Evolutionary conservation across 2,113 vertebrate genomes (phyloP), one percentile per base, ranked within the genome.

Genomic region (Aplodontia rufa): DNA sequence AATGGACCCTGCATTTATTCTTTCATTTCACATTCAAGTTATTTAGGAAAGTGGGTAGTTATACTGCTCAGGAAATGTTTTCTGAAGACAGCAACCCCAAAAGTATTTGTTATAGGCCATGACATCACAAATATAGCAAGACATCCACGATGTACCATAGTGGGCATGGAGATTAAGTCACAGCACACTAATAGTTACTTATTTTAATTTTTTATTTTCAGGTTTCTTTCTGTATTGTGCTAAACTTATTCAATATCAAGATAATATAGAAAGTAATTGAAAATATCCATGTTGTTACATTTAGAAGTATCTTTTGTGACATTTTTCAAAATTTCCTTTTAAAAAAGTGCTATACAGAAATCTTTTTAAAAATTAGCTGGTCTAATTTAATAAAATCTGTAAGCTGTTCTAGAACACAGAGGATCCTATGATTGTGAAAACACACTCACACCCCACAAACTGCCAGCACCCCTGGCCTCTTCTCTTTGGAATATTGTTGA

Each of bases 71-170:
- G 47, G 4, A 96, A 2, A 87, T 55, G 90, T 9, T 0, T 84
- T n/a, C 14, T 42, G 62, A 96, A 95, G 96, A 87, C 22, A 82
- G 0, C 20, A 79, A 91, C 58, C 3, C 58, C 3, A 16, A 55
- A 75, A n/a, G 87, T 51, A 75, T 30, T 97, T 95, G 95, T 97
- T 97, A 79, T 84, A 96, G 91, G 79, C 10, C 22, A 4, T 96
- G 42, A 95, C 87, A 45, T 94, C 82, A 90, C 96, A 93, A 97
- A 96, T 96, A 94, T 62, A 91, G 91, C 24, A 20, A 58, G 6
- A 42, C 17, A n/a, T 30, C 40, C 89, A 66, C 19, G 87, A 69
- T 80, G 6, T 72, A 49, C 45, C 51, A 32, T 51, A 40, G 14
- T 84, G 85, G 60, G 20, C 22, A 69, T 51, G 64, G 55, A 93